Conservation (phyloP, 2,888 invertebrate species). For the Pseudeuparius sepicola region DNA sequence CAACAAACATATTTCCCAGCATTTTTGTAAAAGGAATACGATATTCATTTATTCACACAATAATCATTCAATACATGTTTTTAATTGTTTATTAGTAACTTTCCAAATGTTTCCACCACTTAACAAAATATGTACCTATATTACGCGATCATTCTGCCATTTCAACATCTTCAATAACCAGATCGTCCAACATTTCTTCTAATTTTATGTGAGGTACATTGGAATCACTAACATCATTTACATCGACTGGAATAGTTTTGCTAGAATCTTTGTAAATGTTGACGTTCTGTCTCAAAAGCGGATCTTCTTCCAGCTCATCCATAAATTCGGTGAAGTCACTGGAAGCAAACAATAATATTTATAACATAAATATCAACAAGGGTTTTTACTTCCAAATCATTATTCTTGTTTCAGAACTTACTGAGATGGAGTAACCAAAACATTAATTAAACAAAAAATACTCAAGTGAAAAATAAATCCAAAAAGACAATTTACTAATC, state of each 20-base stretch:
- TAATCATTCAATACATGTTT: no score
- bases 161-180: conserved; percentile 71
- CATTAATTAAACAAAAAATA: conserved; percentile 10
- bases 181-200: conserved; percentile 89
- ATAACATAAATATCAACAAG: no score
- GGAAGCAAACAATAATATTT: conserved; percentile 27
- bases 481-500: conserved; percentile 12
- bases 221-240: conserved; percentile 48
- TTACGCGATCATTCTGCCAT: conserved; percentile 52
- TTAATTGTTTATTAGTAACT: no score
- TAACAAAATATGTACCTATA: no score
- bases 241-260: conserved; percentile 47
- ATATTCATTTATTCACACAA: no score
- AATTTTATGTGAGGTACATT: conserved; percentile 68
- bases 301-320: conserved; percentile 95
- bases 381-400: no score
- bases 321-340: conserved; percentile 93
- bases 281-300: conserved; percentile 76
- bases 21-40: no score
- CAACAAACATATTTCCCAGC: no score
- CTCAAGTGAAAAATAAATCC: not conserved
- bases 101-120: no score
- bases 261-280: conserved; percentile 75
- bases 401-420: no score
- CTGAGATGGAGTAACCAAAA: conserved; percentile 7